These are phyloP conservation scores for Rapana venosa DNA, from an alignment of 2,888 invertebrate species.

Conservation along the genomic window DNA sequence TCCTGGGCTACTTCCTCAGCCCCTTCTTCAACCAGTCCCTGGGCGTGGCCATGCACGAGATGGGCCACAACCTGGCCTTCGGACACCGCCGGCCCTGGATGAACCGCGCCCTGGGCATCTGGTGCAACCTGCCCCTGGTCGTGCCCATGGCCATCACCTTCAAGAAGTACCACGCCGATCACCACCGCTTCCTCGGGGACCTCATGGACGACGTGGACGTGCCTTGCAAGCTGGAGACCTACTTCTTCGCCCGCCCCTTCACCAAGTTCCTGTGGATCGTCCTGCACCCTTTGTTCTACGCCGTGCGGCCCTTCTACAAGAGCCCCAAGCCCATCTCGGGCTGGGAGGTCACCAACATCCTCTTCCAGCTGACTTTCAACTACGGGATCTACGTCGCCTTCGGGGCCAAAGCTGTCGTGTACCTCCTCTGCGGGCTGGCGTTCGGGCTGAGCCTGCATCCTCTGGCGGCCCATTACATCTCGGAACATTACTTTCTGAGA, in stretches of 20 bases:
- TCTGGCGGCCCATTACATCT: constrained; percentile 77
- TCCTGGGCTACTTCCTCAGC: constrained; percentile 68
- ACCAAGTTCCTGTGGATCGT: constrained; percentile 76
- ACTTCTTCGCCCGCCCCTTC: constrained; percentile 72
- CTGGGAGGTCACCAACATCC: constrained; percentile 73
- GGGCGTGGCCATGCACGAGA: constrained; percentile 25
- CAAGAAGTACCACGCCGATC: constrained; percentile 77
- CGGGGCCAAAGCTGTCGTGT: constrained; percentile 71
- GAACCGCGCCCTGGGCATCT: constrained; percentile 65
- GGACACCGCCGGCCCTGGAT: constrained; percentile 72
- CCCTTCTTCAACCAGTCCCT: constrained; percentile 46
- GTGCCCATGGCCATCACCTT: constrained; percentile 77
- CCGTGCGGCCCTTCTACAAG: constrained; percentile 75
- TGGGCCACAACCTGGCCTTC: constrained; percentile 76
- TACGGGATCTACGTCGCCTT: constrained; percentile 63
- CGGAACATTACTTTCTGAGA: constrained; percentile 77
- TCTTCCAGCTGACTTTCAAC: constrained; percentile 70
- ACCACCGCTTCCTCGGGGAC: constrained; percentile 77
- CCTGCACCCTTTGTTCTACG: constrained; percentile 75
- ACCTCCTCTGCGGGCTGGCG: constrained; percentile 71
- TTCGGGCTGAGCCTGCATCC: constrained; percentile 76
- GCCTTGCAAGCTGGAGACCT: constrained; percentile 74
- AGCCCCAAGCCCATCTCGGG: constrained; percentile 71
- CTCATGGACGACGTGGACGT: constrained; percentile 77
- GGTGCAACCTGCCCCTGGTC: constrained; percentile 75